A percentile compares a stretch with the other conserved stretches of the same genome.
These are phyloP conservation scores for Dermolepida albohirtum DNA, from an alignment of 2,888 invertebrate species.

Conservation along the genomic window DNA sequence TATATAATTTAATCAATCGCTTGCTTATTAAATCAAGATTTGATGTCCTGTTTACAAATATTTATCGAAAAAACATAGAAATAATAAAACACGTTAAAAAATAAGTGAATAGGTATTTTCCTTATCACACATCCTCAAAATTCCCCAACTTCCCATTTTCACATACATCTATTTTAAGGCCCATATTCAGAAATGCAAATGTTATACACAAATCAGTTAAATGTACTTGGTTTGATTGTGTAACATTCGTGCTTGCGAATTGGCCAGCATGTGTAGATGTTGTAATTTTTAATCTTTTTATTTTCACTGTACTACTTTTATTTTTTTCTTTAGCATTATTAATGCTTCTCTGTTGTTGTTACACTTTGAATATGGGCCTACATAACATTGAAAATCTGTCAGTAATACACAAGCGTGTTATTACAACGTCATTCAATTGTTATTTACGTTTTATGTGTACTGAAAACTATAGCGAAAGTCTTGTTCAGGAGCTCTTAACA, in stretches of 20 bases:
- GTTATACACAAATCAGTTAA: conserved; percentile 57
- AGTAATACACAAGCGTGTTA: conserved; percentile 42
- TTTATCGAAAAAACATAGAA: too few relatives aligned
- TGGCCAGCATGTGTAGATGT: conserved; percentile 62
- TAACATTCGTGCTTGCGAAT: conserved; percentile 64
- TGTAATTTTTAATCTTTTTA: conserved; percentile 47
- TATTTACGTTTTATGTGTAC: background rate
- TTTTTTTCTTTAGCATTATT: background rate
- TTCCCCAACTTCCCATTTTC: background rate
- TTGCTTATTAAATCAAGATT: too few relatives aligned
- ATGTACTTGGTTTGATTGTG: conserved; percentile 48
- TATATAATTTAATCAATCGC: too few relatives aligned
- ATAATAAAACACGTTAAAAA: too few relatives aligned
- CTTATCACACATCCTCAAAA: background rate
- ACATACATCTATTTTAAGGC: conserved; percentile 56
- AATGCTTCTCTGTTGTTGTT: conserved; percentile 36
- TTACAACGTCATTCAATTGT: conserved; percentile 35
- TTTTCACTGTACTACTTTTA: conserved; percentile 13
- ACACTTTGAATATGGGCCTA: conserved; percentile 57
- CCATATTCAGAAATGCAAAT: conserved; percentile 68
- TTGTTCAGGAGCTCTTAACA: conserved; percentile 43
- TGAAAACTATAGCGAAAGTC: background rate
- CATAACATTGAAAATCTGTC: conserved; percentile 35
- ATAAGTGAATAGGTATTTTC: too few relatives aligned
- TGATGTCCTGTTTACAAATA: too few relatives aligned